Conservation (phyloP, 2,113 vertebrate species). For the Sinocyclocheilus grahami region DNA sequence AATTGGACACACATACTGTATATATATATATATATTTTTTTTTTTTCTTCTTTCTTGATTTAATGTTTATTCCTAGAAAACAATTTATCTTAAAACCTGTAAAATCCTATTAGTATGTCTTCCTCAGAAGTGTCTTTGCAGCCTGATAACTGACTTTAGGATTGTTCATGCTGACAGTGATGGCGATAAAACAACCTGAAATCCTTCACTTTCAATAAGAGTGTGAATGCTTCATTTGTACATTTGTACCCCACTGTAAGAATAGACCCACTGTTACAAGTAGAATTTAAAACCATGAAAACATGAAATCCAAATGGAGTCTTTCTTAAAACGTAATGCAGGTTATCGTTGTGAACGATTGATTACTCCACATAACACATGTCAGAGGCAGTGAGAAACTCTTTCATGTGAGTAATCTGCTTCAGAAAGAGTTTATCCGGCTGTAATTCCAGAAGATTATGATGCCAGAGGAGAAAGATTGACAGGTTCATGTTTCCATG, state of each 20-base stretch:
- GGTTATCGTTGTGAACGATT: background rate
- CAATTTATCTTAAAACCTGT: no score
- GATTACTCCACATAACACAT: background rate
- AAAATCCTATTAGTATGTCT: no score
- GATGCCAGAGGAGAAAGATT: background rate
- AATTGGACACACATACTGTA: no score
- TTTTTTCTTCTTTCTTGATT: no score
- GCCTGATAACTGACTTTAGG: background rate
- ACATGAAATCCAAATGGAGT: no score
- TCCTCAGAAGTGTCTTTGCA: no score
- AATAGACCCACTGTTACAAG: no score
- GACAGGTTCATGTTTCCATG: background rate
- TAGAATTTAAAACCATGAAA: no score
- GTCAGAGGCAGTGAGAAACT: background rate
- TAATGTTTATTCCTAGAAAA: no score
- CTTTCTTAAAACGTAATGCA: background rate
- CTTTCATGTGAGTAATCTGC: slow-evolving; percentile 41
- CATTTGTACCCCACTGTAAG: background rate
- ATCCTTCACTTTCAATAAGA: background rate
- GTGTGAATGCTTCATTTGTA: background rate
- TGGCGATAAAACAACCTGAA: background rate
- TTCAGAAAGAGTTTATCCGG: slow-evolving; percentile 70
- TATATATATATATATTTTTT: no score
- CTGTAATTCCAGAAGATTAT: slow-evolving; percentile 16
- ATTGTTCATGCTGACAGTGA: background rate